Base-by-base conservation (phyloP, 2,888 invertebrate species). In the Cosmorhoe ocellata region DNA sequence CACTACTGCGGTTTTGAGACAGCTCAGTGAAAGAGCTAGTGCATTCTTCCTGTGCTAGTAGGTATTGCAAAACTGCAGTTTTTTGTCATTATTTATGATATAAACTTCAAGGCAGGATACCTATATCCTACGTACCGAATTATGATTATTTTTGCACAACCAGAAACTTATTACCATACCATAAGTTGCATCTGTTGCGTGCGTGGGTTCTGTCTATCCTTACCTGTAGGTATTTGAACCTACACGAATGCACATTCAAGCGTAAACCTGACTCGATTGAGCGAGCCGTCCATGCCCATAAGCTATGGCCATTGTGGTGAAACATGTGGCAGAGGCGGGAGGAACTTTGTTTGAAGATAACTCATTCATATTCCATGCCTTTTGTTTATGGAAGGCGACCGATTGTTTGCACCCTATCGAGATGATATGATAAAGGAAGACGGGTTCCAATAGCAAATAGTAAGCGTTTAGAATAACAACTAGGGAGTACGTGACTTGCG, bases 341-440 rank as follows among this genome's bases (percentile, higher is more conserved):
- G 45, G 59, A 72, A 70, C 63, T 73, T 67, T 55, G 56, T 51
- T 47, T 56, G 56, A 59, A 64, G 60, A 69, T 63, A 68, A 62
- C 66, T 67, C 66, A 63, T 69, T 66, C 67, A 63, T 61, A 64
- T 70, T 62, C 63, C 56, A 38, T 46, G 49, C 55, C 54, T 64
- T 62, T 67, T 69, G 67, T 70, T 67, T 63, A 59, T 57, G 48
- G 51, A 55, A 57, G 54, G 55, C 56, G 50, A 56, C 55, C 61
- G 58, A 64, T 61, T 57, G 63, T 57, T 58, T 50, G 59, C 47
- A 49, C 45, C 36, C 30, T 46, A 54, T 48, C 42, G 52, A 46
- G 33, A 43, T 47, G 55, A 57, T 51, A 58, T 52, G 53, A 59
- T 51, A 43, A 51, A 51, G 41, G 43, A 61, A 56, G 56, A 55